Evolutionary conservation across 2,113 vertebrate species (phyloP), one percentile per base, ranked within the genome.

Genomic region (Sebastes schlegelii): DNA sequence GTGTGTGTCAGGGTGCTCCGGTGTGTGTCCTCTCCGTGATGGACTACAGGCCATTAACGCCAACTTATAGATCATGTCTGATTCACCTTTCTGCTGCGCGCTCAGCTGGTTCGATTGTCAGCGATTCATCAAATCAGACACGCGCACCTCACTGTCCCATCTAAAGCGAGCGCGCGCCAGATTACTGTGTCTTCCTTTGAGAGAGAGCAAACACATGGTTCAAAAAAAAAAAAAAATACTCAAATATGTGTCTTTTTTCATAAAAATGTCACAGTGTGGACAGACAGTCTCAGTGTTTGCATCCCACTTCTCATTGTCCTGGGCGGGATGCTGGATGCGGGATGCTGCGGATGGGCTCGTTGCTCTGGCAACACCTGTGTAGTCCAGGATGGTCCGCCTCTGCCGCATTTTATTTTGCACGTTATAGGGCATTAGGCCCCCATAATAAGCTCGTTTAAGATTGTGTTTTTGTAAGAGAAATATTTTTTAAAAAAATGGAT

Each of bases 361-460:
- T 95, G 95, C 95, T 94, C 92, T 95, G 94, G 94, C 95, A 95
- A 95, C 94, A 95, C 94, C 94, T 94, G 94, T 92, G 90, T 80
- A 86, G 86, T 77, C 90, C 88, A 86, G 89, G 89, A 87, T 77
- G 34, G 75, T 80, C 79, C 74, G 83, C 63, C 72, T 86, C 90
- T 91, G 89, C 80, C 83, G 91, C 92, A 88, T 90, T 77, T 89
- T 58, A 88, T 88, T 88, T 48, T 89, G 83, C 67, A 48, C 51
- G 40, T 26, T 58, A 34, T 34, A 74, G 61, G 1, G 51, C 6
- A 51, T 63, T 40, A 72, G 77, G 19, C 71, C 6, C 23, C 12
- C 16, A 34, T 34, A 34, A 10, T 40, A 40, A 74, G 0, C 62
- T 62, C 3, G 14, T 51, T 34, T 68, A 5, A 66, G 63, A 21